Conservation (phyloP, 2,113 vertebrate species). For the Pterophyllum scalare region DNA sequence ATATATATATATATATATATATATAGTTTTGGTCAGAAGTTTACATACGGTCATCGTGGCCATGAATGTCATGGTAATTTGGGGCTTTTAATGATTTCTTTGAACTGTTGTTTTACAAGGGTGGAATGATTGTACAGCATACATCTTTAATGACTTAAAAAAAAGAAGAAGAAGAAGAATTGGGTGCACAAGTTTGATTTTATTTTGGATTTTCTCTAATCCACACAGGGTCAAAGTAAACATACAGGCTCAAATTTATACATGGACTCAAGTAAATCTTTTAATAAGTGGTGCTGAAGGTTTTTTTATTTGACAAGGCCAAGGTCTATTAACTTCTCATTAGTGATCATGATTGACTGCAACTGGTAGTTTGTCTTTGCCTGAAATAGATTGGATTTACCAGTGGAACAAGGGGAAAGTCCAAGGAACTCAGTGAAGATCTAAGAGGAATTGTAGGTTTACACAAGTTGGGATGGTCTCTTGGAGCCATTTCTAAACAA, state of each 20-base stretch:
- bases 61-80: background rate
- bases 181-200: background rate
- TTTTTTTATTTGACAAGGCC: background rate
- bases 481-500: background rate
- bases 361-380: background rate
- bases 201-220: background rate
- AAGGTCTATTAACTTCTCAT: background rate
- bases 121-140: background rate
- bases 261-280: background rate
- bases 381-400: background rate
- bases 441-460: background rate
- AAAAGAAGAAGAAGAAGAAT: background rate
- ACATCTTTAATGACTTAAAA: background rate
- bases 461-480: background rate
- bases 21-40: background rate
- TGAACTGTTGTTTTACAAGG: too few species aligned
- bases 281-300: constrained; percentile 1
- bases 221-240: background rate
- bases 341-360: background rate
- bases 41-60: background rate
- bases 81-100: background rate
- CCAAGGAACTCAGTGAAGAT: background rate
- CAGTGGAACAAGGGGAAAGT: background rate
- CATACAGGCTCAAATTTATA: background rate
- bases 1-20: background rate